Base-by-base conservation (phyloP, 2,113 vertebrate species). In the Pitta sordida region DNA sequence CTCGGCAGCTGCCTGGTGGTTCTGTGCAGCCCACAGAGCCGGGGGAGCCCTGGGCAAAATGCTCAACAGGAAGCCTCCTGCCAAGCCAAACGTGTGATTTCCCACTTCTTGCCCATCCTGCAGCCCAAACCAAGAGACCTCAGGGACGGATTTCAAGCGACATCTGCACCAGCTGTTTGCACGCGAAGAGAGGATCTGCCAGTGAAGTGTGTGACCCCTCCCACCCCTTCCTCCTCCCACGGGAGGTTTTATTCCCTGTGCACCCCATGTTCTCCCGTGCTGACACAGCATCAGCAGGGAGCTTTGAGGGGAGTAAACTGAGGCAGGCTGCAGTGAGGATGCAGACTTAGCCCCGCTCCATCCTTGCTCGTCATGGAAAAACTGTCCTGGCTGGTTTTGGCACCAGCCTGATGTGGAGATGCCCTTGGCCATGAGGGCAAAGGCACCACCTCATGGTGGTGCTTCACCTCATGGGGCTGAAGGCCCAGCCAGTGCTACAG, bases 1-100 rank as follows among this genome's bases (percentile, higher is more conserved):
- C 78, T 19, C 71, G 69, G 93, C 56, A 89, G 83, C 77, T 90
- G 84, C 55, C 80, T n/a, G 39, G 9, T 32, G 27, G 48, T 53
- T 75, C n/a, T 22, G 8, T 30, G 76, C 7, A 7, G 43, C 74
- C 51, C 46, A 71, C 0, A 0, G 60, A 89, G 53, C 59, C 0
- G 1, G 56, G 92, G 78, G 18, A 89, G 86, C 87, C 70, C 64
- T 24, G 48, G 86, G 76, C 63, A 65, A 85, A 90, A 65, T 1
- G 37, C 85, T 85, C 5, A 2, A 65, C 0, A 0, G 49, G 85
- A 71, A 80, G n/a, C 60, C 70, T 80, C 48, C 46, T 7, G 4
- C 84, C 65, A 15, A 83, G 59, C 13, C 12, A 89, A 92, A 64
- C 0, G 0, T 18, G 68, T 64, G 81, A 52, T 85, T n/a, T 91